Evolutionary conservation across 2,797 vertebrate genomes (phyloP).

Genomic region (Apogon hyalosoma): DNA sequence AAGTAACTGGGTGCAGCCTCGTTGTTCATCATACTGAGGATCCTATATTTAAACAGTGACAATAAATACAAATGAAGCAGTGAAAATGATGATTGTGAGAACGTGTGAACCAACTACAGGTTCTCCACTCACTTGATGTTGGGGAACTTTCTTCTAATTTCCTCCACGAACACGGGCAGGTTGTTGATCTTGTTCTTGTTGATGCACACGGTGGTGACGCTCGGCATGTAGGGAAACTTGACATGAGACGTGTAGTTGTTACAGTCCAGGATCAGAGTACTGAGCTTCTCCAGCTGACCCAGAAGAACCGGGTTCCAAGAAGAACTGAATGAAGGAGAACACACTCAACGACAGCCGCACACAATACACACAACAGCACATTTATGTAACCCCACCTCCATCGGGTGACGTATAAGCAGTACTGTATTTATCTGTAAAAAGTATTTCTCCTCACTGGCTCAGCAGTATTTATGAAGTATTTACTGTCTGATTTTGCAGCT

Average conservation of each 20-base stretch:
- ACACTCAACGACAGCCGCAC: not conserved
- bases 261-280: slow-evolving; percentile 84
- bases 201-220: slow-evolving; percentile 81
- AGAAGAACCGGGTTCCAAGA: slow-evolving; percentile 83
- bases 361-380: not conserved
- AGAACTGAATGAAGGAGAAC: slow-evolving; percentile 73
- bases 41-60: slow-evolving; percentile 52
- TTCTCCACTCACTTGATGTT: slow-evolving; percentile 76
- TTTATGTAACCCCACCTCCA: not conserved
- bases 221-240: slow-evolving; percentile 85
- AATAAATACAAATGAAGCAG: not conserved
- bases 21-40: slow-evolving; percentile 88
- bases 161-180: slow-evolving; percentile 83
- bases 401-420: too few relatives aligned
- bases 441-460: too few relatives aligned
- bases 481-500: too few relatives aligned
- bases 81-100: not conserved
- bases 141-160: slow-evolving; percentile 81
- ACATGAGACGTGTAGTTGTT: slow-evolving; percentile 85
- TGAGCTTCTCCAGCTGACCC: slow-evolving; percentile 80
- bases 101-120: not conserved
- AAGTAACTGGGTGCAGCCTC: slow-evolving; percentile 86
- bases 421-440: too few relatives aligned
- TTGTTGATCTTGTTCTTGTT: slow-evolving; percentile 87
- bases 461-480: too few relatives aligned